A percentile compares a stretch with the other conserved stretches of the same genome.
These are phyloP conservation scores for Sphinx pinastri DNA, from an alignment of 2,888 invertebrate genomes.

Conservation along the genomic window DNA sequence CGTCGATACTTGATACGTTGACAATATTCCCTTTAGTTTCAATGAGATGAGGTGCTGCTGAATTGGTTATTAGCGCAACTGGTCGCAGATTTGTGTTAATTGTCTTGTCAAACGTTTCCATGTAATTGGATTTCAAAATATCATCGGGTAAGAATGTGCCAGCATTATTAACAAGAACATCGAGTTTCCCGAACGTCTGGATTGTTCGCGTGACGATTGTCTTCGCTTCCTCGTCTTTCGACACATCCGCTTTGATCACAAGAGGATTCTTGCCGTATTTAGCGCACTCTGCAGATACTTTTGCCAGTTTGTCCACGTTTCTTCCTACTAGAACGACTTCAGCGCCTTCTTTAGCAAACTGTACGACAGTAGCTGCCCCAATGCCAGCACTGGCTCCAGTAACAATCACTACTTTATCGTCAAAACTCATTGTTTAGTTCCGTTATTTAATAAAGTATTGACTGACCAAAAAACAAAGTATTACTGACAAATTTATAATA, in stretches of 20 bases:
- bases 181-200: constrained; percentile 44
- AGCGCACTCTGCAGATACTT: constrained; percentile 32
- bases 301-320: constrained; percentile 35
- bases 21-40: constrained; percentile 38
- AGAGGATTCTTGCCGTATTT: constrained; percentile 39
- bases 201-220: constrained; percentile 43
- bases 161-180: constrained; percentile 53
- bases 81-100: constrained; percentile 27
- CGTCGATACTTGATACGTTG: constrained; percentile 32
- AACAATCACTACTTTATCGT: constrained; percentile 49
- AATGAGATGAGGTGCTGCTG: constrained; percentile 14
- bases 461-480: background rate
- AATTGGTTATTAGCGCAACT: constrained; percentile 8
- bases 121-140: constrained; percentile 36
- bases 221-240: constrained; percentile 42
- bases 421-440: constrained; percentile 42
- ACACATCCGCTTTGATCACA: constrained; percentile 44
- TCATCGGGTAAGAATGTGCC: constrained; percentile 37
- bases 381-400: constrained; percentile 56
- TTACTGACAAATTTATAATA: too few relatives aligned
- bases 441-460: background rate
- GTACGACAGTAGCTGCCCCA: constrained; percentile 46
- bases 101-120: constrained; percentile 32
- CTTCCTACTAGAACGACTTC: constrained; percentile 37
- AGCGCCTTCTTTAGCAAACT: constrained; percentile 46